phyloP scores from a whole-genome alignment of 2,888 invertebrate species.

The Phytoseiulus persimilis region DNA sequence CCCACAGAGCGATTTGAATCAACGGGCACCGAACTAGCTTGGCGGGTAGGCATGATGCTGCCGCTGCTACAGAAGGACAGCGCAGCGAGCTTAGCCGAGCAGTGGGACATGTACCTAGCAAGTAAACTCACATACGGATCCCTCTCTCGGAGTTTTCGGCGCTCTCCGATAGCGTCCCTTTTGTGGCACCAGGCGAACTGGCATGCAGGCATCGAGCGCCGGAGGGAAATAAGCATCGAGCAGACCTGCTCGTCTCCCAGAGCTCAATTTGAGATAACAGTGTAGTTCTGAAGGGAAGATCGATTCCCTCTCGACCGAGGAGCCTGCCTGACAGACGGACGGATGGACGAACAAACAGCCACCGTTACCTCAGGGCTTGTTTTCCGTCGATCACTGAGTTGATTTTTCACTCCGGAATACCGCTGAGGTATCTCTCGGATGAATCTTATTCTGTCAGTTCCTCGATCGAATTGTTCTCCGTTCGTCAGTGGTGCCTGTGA shows the following conservation, averaged over 20 bases:
- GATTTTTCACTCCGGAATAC: background rate
- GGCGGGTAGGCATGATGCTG: constrained; percentile 5
- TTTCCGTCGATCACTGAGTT: background rate
- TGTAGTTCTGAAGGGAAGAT: background rate
- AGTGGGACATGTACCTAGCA: background rate
- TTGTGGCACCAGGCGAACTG: background rate
- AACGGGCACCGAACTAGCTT: background rate
- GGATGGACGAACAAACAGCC: background rate
- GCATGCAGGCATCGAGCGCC: background rate
- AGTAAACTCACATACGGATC: background rate
- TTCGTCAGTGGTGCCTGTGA: background rate
- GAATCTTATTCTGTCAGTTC: background rate
- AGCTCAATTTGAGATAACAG: background rate
- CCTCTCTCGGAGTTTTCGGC: constrained; percentile 5
- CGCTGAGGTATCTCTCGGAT: background rate
- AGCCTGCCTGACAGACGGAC: background rate
- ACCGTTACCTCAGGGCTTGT: background rate
- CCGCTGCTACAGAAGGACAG: background rate
- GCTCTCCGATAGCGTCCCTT: constrained; percentile 5
- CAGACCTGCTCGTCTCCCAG: background rate
- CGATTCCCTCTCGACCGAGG: background rate
- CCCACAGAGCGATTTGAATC: background rate
- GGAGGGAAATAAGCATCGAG: constrained; percentile 5
- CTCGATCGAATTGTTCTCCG: background rate
- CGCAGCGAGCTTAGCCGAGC: background rate